Evolutionary conservation across 2,888 invertebrate species (phyloP).

Genomic region (Folsomia manolachei): DNA sequence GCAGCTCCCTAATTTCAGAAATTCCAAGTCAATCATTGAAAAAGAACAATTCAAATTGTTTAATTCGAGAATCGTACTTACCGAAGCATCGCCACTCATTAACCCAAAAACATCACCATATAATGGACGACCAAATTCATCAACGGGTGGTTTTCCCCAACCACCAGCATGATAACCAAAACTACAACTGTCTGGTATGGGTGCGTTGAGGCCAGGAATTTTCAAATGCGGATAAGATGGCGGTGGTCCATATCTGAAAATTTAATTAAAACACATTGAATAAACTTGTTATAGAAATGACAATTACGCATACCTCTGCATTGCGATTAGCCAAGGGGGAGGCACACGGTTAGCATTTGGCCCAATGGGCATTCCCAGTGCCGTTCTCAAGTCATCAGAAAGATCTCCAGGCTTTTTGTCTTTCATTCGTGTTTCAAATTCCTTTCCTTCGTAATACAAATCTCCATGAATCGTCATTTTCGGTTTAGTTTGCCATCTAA

Average conservation of each 20-base stretch:
- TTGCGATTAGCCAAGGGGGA: constrained; percentile 94
- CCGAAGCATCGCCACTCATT: constrained; percentile 48
- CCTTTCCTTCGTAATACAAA: constrained; percentile 97
- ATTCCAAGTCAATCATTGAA: not conserved
- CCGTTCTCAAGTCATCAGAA: constrained; percentile 90
- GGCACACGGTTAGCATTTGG: constrained; percentile 85
- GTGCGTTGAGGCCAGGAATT: constrained; percentile 95
- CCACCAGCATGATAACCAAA: constrained; percentile 99
- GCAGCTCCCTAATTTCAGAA: constrained; percentile 27
- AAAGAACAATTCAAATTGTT: too few species aligned
- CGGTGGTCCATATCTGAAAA: constrained; percentile 95
- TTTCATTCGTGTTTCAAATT: constrained; percentile 93
- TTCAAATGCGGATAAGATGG: constrained; percentile 98
- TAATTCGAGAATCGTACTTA: constrained; percentile 23
- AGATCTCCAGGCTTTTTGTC: constrained; percentile 99
- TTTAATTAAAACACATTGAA: too few species aligned
- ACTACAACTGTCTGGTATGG: constrained; percentile 94
- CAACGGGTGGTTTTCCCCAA: constrained; percentile 99
- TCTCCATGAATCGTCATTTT: constrained; percentile 99
- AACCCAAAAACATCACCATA: constrained; percentile 99
- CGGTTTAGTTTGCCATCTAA: constrained; percentile 96
- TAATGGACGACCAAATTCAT: constrained; percentile 93
- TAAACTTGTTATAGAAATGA: too few species aligned
- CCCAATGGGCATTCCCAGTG: constrained; percentile 98
- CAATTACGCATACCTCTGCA: constrained; percentile 67